Evolutionary conservation across 30 jellyfish, hydroid and myxozoan genomes (phyloP).

Genomic region (Cassiopea xamachana): DNA sequence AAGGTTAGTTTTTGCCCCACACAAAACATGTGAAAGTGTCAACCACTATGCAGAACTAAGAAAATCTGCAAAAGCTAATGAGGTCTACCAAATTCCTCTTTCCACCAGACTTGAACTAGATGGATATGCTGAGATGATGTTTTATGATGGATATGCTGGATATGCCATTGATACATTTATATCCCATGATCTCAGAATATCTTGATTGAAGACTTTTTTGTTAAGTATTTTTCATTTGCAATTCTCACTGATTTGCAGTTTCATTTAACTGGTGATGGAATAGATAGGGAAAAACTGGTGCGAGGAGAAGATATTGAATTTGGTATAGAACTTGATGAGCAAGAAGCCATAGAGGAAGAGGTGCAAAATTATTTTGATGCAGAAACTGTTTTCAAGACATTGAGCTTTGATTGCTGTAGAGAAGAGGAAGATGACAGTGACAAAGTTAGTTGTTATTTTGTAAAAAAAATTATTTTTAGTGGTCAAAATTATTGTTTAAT

Average conservation of each 20-base stretch:
- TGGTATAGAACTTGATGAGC: constrained; percentile 56
- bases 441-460: background rate
- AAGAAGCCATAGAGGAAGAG: constrained; percentile 18
- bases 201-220: too few species aligned
- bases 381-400: constrained; percentile 67
- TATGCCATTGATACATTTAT: too few species aligned
- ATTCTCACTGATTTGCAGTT: background rate
- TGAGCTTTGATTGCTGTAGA: constrained; percentile 71
- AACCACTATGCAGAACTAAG: too few species aligned
- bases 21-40: too few species aligned
- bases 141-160: too few species aligned
- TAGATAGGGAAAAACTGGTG: constrained; percentile 42
- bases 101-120: too few species aligned
- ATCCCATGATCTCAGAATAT: too few species aligned
- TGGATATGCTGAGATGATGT: too few species aligned
- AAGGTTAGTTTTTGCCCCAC: too few species aligned
- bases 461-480: background rate
- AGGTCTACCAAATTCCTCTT: too few species aligned
- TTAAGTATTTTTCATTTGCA: background rate
- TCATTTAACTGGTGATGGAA: constrained; percentile 65
- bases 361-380: constrained; percentile 59
- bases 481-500: too few species aligned
- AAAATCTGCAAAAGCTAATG: too few species aligned
- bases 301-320: constrained; percentile 64
- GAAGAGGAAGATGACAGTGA: constrained; percentile 28